Evolutionary conservation across 2,888 invertebrate species (phyloP).

Genomic region (Heliconius sara): DNA sequence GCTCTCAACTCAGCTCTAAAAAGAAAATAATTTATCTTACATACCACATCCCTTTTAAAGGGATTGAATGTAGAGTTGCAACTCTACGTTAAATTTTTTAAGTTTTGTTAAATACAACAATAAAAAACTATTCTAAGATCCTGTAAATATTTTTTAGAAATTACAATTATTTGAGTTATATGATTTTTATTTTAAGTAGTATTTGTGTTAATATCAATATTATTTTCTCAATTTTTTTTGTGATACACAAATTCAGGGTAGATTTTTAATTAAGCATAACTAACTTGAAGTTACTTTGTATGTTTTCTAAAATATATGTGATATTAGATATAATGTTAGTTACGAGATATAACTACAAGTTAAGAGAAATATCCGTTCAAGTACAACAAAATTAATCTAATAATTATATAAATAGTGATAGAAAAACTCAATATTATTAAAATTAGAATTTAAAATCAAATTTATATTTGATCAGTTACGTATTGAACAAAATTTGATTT

Average conservation of each 20-base stretch:
- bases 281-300: neutral
- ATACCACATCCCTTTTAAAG: neutral
- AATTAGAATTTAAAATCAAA: too few species aligned
- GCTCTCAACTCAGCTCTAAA: too few species aligned
- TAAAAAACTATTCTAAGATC: too few species aligned
- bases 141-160: too few species aligned
- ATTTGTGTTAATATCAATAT: neutral
- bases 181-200: too few species aligned
- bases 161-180: too few species aligned
- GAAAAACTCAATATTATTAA: too few species aligned
- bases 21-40: too few species aligned
- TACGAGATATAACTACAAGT: neutral
- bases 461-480: neutral
- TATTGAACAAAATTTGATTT: too few species aligned
- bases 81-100: neutral
- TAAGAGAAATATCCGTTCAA: too few species aligned
- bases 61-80: too few species aligned
- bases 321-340: slow-evolving; percentile 9
- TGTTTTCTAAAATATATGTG: slow-evolving; percentile 15
- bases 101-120: neutral
- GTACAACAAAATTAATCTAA: neutral
- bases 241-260: neutral
- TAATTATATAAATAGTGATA: neutral
- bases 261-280: neutral
- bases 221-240: neutral